A percentile compares a stretch with the other conserved stretches of the same genome.
Conservation (phyloP, 2,797 vertebrate genomes). For the Characodon lateralis region DNA sequence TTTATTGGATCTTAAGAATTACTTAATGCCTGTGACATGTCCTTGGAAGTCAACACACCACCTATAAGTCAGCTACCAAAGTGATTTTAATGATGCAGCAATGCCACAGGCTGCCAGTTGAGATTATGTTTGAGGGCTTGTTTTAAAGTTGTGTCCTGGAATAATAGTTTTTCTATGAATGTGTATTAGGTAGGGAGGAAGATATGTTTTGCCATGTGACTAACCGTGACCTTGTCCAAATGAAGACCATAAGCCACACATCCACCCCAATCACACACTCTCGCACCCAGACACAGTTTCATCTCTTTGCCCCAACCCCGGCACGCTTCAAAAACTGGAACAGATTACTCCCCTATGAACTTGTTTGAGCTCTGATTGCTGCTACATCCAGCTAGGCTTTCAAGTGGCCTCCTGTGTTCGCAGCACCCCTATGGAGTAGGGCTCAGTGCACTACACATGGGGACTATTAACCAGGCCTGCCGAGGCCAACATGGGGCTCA, state of each 20-base stretch:
- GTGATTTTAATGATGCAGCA: constrained; percentile 70
- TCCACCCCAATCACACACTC: constrained; percentile 22
- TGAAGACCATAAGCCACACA: constrained; percentile 52
- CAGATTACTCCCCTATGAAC: constrained; percentile 81
- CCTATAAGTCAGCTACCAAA: constrained; percentile 73
- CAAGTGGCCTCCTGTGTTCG: constrained; percentile 81
- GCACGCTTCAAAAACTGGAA: constrained; percentile 82
- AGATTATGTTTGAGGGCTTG: constrained; percentile 53
- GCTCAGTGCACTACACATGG: constrained; percentile 79
- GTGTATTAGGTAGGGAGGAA: constrained; percentile 12
- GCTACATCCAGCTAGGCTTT: constrained; percentile 82
- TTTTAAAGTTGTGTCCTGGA: constrained; percentile 61
- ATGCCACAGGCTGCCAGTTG: constrained; percentile 65
- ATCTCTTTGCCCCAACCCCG: constrained; percentile 52
- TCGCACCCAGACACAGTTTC: constrained; percentile 37
- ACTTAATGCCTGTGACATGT: constrained; percentile 68
- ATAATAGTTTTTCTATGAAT: constrained; percentile 25
- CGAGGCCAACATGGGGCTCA: constrained; percentile 50
- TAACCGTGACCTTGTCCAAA: constrained; percentile 73
- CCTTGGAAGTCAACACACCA: constrained; percentile 76
- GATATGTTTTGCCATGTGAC: constrained; percentile 57
- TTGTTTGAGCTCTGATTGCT: constrained; percentile 81
- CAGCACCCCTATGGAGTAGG: constrained; percentile 72
- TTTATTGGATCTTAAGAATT: constrained; percentile 66
- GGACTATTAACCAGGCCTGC: constrained; percentile 76